Evolutionary conservation across 2,113 vertebrate species (phyloP).

Genomic region (Rhea americana): DNA sequence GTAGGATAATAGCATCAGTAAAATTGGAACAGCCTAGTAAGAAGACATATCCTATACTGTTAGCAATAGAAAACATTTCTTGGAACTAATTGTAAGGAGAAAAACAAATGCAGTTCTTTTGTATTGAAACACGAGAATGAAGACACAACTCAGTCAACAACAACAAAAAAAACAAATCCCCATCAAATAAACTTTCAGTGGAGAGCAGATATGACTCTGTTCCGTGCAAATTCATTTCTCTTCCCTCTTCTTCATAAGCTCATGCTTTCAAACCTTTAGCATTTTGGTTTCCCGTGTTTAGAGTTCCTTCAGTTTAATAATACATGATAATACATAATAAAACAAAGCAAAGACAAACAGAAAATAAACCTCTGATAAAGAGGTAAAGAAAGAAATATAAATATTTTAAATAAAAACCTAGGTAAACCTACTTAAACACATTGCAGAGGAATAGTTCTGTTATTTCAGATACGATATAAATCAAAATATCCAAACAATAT

Average conservation of each 20-base stretch:
- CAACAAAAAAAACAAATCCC: neutral
- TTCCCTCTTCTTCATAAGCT: neutral
- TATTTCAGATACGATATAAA: neutral
- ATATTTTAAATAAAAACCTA: conserved; percentile 9
- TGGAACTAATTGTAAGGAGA: neutral
- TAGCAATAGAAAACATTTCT: neutral
- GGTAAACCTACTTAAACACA: neutral
- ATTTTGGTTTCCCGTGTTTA: neutral
- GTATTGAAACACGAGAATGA: neutral
- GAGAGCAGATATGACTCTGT: neutral
- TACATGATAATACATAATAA: conserved; percentile 35
- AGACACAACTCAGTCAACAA: neutral
- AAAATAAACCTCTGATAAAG: conserved; percentile 16
- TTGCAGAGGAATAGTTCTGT: neutral
- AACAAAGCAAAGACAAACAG: conserved; percentile 6
- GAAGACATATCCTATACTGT: neutral
- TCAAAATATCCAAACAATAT: neutral
- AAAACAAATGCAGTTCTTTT: neutral
- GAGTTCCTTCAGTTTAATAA: conserved; percentile 43
- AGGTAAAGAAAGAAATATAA: neutral
- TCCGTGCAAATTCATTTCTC: neutral
- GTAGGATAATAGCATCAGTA: neutral
- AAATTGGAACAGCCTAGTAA: neutral
- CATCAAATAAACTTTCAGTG: neutral
- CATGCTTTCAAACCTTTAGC: neutral